Conservation (phyloP, 37 sponge, comb jelly and placozoan genomes). For the Mnemiopsis leidyi region DNA sequence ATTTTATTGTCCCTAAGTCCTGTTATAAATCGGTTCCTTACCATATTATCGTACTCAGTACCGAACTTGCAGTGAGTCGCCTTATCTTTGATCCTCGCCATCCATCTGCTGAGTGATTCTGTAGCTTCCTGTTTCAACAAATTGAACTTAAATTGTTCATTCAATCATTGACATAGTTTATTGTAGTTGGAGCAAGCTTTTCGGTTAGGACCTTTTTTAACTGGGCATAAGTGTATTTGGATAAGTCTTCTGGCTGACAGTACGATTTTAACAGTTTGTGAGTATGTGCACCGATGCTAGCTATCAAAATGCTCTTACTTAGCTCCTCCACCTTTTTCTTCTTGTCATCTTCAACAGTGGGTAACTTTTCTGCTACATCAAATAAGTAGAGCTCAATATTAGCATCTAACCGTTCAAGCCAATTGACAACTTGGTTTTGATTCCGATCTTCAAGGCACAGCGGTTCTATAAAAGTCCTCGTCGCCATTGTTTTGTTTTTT, state of each 20-base stretch:
- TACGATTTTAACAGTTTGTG: too few relatives aligned
- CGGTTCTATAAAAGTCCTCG: background rate
- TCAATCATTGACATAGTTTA: background rate
- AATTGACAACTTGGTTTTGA: background rate
- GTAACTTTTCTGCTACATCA: background rate
- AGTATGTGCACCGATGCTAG: too few relatives aligned
- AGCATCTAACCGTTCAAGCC: background rate
- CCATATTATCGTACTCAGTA: background rate
- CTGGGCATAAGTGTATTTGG: background rate
- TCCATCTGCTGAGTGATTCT: background rate
- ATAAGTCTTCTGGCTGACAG: background rate
- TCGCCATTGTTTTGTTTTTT: background rate
- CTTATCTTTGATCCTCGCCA: background rate
- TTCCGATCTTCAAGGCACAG: background rate
- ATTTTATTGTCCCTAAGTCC: background rate
- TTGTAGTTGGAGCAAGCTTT: too few relatives aligned
- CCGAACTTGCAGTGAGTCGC: background rate
- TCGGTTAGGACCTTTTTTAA: background rate
- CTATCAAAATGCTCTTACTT: too few relatives aligned
- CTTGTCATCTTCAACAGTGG: too few relatives aligned
- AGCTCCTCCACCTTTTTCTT: too few relatives aligned
- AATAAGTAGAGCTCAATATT: background rate
- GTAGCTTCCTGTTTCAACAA: background rate
- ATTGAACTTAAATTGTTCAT: background rate
- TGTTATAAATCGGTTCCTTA: background rate